Evolutionary conservation across 2,888 invertebrate genomes (phyloP).

Genomic region (Nesidiocoris tenuis): DNA sequence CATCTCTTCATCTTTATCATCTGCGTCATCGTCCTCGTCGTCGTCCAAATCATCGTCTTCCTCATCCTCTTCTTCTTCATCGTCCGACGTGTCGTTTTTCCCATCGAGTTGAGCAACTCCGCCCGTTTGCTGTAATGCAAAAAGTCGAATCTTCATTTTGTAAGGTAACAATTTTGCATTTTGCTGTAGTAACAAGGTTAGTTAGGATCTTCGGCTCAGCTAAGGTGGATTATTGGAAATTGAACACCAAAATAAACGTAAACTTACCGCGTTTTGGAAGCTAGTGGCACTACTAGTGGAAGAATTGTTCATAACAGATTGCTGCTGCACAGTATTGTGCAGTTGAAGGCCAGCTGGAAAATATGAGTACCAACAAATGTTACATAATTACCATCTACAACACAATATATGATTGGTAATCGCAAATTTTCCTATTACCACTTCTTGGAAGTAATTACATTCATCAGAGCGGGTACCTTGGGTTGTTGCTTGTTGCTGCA

Average conservation of each 20-base stretch:
- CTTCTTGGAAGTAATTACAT: too few relatives aligned
- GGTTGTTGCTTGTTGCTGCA: slow-evolving; percentile 23
- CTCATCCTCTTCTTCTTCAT: slow-evolving; percentile 59
- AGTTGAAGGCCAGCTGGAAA: slow-evolving; percentile 32
- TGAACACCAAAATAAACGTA: not conserved
- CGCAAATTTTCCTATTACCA: too few relatives aligned
- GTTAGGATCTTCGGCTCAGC: too few relatives aligned
- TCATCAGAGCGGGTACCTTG: too few relatives aligned
- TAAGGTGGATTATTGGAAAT: too few relatives aligned
- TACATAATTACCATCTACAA: too few relatives aligned
- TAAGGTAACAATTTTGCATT: too few relatives aligned
- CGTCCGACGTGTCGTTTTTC: slow-evolving; percentile 57
- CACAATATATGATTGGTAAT: too few relatives aligned
- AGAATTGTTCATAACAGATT: slow-evolving; percentile 14
- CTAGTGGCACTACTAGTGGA: slow-evolving; percentile 6
- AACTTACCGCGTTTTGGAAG: slow-evolving; percentile 24
- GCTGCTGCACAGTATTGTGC: slow-evolving; percentile 22
- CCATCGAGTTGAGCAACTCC: slow-evolving; percentile 51
- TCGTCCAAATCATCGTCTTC: slow-evolving; percentile 60
- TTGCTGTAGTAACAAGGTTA: too few relatives aligned
- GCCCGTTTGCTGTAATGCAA: slow-evolving; percentile 23
- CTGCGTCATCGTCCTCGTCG: slow-evolving; percentile 70
- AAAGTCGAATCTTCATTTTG: too few relatives aligned
- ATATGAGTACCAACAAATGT: too few relatives aligned
- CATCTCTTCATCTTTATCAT: slow-evolving; percentile 66